Evolutionary conservation across 2,888 invertebrate genomes (phyloP).

Genomic region (Tethea ocularis): DNA sequence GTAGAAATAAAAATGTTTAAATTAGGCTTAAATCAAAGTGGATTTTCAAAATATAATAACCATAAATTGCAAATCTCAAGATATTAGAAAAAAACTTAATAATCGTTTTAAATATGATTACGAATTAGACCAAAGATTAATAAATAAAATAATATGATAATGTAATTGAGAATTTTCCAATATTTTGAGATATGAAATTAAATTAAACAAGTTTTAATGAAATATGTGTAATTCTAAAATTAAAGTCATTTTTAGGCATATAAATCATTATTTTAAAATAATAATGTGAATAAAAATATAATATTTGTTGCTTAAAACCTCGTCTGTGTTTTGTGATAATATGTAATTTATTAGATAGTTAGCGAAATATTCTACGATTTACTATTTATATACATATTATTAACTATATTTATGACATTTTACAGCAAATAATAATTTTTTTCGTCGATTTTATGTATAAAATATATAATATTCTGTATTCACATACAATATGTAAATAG

Average conservation of each 20-base stretch:
- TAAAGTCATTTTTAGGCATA: constrained; percentile 25
- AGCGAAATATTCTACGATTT: constrained; percentile 27
- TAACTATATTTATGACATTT: not conserved
- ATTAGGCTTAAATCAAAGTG: constrained; percentile 34
- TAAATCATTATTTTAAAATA: constrained; percentile 30
- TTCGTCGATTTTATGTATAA: not conserved
- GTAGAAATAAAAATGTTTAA: constrained; percentile 40
- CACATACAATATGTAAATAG: constrained; percentile 4
- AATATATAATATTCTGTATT: not conserved
- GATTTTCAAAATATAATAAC: not conserved
- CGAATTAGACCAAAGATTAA: not conserved
- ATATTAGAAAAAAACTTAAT: not conserved
- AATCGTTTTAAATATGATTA: not conserved
- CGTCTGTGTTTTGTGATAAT: constrained; percentile 68
- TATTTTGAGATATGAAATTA: constrained; percentile 29
- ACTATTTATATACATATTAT: constrained; percentile 13
- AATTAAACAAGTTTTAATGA: constrained; percentile 14
- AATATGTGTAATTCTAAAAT: constrained; percentile 20
- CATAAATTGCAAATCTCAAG: not conserved
- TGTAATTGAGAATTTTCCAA: constrained; percentile 10
- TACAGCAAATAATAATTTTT: not conserved
- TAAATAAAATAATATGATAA: constrained; percentile 2
- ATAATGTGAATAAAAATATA: constrained; percentile 25
- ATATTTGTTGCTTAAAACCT: constrained; percentile 46
- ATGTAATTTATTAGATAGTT: constrained; percentile 29